A percentile compares a stretch with the other conserved stretches of the same genome.
These are phyloP conservation scores for Porites australiensis DNA, from an alignment of 64 coral and sea anemone species.

Conservation along the genomic window DNA sequence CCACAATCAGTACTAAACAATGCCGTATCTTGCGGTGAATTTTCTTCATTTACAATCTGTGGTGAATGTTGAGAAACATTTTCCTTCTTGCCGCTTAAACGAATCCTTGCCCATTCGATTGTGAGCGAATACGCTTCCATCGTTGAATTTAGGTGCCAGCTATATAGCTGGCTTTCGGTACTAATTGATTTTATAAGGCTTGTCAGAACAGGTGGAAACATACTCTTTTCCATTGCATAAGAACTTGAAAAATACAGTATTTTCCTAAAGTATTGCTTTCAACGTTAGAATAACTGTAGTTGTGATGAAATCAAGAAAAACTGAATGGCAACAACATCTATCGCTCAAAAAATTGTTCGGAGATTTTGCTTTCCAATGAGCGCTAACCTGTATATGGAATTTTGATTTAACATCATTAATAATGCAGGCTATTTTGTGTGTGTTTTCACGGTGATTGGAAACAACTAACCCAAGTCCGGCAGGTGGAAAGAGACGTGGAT, in stretches of 20 bases:
- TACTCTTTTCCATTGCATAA: neutral
- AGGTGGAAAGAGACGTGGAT: neutral
- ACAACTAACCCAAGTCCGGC: neutral
- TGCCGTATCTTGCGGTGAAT: neutral
- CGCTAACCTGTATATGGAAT: neutral
- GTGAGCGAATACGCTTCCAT: neutral
- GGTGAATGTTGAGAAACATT: neutral
- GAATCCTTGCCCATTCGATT: neutral
- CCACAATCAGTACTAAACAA: neutral
- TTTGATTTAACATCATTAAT: slow-evolving; percentile 12
- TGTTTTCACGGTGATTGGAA: neutral
- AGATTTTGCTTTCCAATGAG: neutral
- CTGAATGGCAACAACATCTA: too few relatives aligned
- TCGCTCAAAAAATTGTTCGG: too few relatives aligned
- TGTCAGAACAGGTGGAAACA: slow-evolving; percentile 2
- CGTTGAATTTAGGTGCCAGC: neutral
- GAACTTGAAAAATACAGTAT: neutral
- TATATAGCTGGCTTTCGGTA: neutral
- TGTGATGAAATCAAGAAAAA: neutral
- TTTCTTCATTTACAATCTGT: neutral
- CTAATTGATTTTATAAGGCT: slow-evolving; percentile 2
- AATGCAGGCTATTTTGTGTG: neutral
- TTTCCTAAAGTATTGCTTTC: too few relatives aligned
- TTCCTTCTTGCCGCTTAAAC: neutral
- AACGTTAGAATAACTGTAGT: neutral